A percentile compares a stretch with the other conserved stretches of the same genome.
Conservation (phyloP, 2,888 invertebrate genomes). For the Drosophila anomalipes region DNA sequence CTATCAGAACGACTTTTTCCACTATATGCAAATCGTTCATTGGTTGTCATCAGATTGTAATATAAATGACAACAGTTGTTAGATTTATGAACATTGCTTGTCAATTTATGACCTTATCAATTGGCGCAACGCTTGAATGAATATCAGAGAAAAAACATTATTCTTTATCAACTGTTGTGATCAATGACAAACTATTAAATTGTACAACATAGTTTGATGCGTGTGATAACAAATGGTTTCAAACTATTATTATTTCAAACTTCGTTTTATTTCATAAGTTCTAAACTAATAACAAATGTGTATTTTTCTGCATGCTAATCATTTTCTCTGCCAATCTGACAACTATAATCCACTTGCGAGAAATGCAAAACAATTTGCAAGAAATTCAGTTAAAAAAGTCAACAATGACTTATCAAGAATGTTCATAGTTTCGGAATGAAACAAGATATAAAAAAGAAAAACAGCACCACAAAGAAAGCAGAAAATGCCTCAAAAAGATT, state of each 20-base stretch:
- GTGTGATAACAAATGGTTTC: neutral
- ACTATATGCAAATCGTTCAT: conserved; percentile 14
- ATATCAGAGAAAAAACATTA: neutral
- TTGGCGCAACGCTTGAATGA: neutral
- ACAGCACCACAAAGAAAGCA: neutral
- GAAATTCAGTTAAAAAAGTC: conserved; percentile 12
- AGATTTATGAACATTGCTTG: conserved; percentile 32
- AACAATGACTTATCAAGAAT: conserved; percentile 12
- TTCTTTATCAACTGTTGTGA: conserved; percentile 19
- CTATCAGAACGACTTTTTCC: conserved; percentile 5
- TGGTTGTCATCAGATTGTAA: neutral
- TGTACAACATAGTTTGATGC: conserved; percentile 4
- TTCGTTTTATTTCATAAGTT: neutral
- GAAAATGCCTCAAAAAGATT: conserved; percentile 2
- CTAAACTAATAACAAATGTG: neutral
- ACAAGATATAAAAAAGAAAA: conserved; percentile 3
- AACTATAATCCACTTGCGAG: neutral
- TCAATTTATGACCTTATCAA: conserved; percentile 25
- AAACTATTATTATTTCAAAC: neutral
- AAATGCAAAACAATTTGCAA: conserved; percentile 7
- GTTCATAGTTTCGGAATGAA: neutral
- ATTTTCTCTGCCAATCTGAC: neutral
- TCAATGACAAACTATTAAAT: conserved; percentile 18
- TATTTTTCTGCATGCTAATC: neutral
- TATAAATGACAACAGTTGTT: conserved; percentile 5